phyloP scores from a whole-genome alignment of 2,113 vertebrate species.

The Eolophus roseicapilla region DNA sequence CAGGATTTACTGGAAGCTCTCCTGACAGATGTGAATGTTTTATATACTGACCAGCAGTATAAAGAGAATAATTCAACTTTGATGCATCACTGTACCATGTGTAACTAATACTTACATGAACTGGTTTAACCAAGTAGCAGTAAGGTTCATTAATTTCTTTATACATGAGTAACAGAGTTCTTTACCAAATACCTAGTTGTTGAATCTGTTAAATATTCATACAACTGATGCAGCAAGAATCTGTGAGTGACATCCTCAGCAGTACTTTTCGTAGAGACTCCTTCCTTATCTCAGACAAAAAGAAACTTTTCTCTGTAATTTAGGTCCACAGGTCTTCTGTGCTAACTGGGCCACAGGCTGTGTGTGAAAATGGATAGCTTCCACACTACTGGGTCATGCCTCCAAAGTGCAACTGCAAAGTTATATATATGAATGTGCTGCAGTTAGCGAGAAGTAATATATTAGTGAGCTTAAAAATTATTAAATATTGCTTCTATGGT shows the following conservation, averaged over 20 bases:
- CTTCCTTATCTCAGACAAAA: not conserved
- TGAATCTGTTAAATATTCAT: not conserved
- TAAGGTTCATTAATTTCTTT: not conserved
- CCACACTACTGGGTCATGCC: not conserved
- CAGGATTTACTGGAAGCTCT: not conserved
- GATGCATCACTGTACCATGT: not conserved
- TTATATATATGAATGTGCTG: not conserved
- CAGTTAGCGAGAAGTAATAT: not conserved
- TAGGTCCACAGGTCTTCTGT: not conserved
- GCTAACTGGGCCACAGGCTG: too few relatives aligned
- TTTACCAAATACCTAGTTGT: not conserved
- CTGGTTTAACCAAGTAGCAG: not conserved
- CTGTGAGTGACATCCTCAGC: not conserved
- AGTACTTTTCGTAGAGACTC: not conserved
- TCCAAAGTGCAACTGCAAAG: not conserved
- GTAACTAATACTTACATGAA: not conserved
- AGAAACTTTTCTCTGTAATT: not conserved
- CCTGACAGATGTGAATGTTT: not conserved
- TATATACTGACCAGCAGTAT: not conserved
- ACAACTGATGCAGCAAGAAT: not conserved
- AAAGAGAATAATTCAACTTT: not conserved
- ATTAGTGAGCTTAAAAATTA: fast-evolving
- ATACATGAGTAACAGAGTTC: not conserved
- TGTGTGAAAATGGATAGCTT: not conserved
- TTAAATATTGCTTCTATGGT: not conserved